These are phyloP conservation scores for Pitta sordida DNA, from an alignment of 2,113 vertebrate species.

Conservation along the genomic window DNA sequence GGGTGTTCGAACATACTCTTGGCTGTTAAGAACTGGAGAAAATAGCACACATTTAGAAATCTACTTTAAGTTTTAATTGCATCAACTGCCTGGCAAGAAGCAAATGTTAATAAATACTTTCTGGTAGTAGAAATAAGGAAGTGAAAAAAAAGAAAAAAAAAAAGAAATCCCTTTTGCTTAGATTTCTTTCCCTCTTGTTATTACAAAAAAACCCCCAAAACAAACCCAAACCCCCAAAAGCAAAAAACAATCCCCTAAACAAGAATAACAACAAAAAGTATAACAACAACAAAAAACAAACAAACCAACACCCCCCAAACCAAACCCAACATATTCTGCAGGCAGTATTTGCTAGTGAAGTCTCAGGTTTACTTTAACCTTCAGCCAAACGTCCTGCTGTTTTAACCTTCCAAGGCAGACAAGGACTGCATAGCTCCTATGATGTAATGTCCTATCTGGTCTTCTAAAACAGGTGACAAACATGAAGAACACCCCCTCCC, in stretches of 20 bases:
- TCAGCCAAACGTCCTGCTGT: background rate
- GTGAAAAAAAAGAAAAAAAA: background rate
- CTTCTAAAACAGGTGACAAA: background rate
- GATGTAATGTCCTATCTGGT: background rate
- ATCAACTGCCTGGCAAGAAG: background rate
- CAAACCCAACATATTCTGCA: background rate
- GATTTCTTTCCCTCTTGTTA: background rate
- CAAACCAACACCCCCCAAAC: too few species aligned
- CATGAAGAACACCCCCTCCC: fast-evolving
- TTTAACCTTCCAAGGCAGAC: background rate
- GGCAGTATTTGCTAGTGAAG: background rate
- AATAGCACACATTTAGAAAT: background rate
- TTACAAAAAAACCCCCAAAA: background rate
- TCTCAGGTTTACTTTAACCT: background rate
- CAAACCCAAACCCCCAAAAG: too few species aligned
- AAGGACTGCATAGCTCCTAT: background rate
- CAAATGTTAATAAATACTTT: background rate
- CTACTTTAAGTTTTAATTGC: background rate
- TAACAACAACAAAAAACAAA: too few species aligned
- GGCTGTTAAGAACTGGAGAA: background rate
- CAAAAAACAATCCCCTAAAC: too few species aligned
- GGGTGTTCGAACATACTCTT: background rate
- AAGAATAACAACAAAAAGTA: too few species aligned
- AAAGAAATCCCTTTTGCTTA: background rate
- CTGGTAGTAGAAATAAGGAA: background rate